Base-by-base conservation (phyloP, 2,888 invertebrate genomes). In the Pollenia labialis region DNA sequence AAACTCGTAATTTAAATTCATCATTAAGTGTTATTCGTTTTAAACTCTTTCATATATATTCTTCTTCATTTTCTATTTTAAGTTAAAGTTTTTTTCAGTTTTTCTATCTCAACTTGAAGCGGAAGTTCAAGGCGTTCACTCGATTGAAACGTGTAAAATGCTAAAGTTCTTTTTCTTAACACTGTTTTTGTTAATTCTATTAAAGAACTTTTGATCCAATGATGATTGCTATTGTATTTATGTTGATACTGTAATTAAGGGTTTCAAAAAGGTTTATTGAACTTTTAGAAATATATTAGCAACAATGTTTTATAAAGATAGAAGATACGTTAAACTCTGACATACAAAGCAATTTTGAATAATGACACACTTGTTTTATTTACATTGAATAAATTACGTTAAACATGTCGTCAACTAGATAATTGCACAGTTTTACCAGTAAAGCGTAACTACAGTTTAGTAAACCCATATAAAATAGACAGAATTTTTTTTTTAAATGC, bases 121-220 rank as follows among this genome's bases (percentile, higher is more conserved):
- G 91, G 91, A 92, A 92, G 91, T 92, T 92, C 92, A 92, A 92
- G 91, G 91, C 90, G 90, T 92, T 92, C 91, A 91, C 90, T 92
- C 91, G 92, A 90, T 90, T 91, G 92, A 90, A 92, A 90, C 90
- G 89, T 90, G 89, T 91, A 91, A 91, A 76, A 90, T 90, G 90
- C 90, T 90, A 60, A 76, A 66, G 56, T 50, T 74, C 52, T 58
- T 75, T 14, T 52, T 46, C 10, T 32, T 54, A 23, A 14, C 54
- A 8, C 32, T 4, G 14, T 40, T 12, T 16, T 40, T 18, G 16
- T 18, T 23, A 66, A 75, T 69, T 64, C 40, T 56, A 68, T 80
- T 69, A 56, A 69, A 85, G 69, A 85, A 85, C 62, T 80, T 54
- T 75, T 71, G 56, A 68, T 58, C 1, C 44, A n/a, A 50, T 64